phyloP scores from a whole-genome alignment of 2,113 vertebrate species.

The Euleptes europaea region DNA sequence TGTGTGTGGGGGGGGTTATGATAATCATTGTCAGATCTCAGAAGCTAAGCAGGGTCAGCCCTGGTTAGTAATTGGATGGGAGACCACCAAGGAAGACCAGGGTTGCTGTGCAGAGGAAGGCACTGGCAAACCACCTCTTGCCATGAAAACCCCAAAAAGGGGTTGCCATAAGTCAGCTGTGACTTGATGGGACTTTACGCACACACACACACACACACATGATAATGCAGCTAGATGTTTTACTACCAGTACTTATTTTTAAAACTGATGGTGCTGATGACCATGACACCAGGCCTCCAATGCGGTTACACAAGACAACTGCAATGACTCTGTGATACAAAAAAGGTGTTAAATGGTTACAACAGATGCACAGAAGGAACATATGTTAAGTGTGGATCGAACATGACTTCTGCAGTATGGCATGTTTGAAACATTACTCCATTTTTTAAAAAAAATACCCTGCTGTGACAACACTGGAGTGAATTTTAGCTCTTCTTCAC shows the following conservation, averaged over 20 bases:
- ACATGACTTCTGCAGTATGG: neutral
- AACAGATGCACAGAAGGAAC: neutral
- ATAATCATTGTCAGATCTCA: too few species aligned
- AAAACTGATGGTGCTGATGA: neutral
- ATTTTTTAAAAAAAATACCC: neutral
- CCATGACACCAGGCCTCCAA: neutral
- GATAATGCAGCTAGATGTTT: neutral
- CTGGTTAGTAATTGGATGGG: too few species aligned
- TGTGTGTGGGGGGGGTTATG: too few species aligned
- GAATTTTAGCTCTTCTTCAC: conserved; percentile 47
- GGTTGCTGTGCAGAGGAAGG: too few species aligned
- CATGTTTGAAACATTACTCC: neutral
- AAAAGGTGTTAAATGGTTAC: neutral
- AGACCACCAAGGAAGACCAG: too few species aligned
- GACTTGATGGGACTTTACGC: too few species aligned
- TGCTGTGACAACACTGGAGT: conserved; percentile 20
- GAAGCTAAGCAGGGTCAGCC: too few species aligned
- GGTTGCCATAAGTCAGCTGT: too few species aligned
- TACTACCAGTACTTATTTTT: neutral
- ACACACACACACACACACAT: too few species aligned
- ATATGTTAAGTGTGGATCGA: neutral
- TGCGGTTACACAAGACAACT: neutral
- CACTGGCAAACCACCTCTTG: too few species aligned
- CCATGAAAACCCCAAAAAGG: too few species aligned
- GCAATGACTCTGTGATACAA: neutral